Evolutionary conservation across 2,888 invertebrate species (phyloP).

Genomic region (Alsophila aescularia): DNA sequence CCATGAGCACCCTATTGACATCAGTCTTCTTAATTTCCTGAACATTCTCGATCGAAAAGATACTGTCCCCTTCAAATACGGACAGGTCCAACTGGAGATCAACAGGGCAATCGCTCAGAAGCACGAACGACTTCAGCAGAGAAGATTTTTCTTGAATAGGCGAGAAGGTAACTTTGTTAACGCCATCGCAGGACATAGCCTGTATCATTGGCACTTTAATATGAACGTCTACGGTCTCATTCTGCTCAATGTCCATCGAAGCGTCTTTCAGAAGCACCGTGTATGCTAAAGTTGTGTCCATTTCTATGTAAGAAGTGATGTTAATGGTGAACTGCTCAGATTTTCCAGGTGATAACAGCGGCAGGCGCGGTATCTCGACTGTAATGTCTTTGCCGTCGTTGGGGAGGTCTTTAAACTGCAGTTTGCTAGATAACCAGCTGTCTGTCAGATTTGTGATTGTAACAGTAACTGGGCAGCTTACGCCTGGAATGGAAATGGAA

Average conservation of each 20-base stretch:
- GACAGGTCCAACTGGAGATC: slow-evolving; percentile 68
- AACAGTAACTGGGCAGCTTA: slow-evolving; percentile 55
- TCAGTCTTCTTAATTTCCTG: slow-evolving; percentile 72
- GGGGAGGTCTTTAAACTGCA: slow-evolving; percentile 59
- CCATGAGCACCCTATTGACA: slow-evolving; percentile 66
- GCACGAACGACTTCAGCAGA: slow-evolving; percentile 61
- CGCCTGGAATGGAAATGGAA: slow-evolving; percentile 52
- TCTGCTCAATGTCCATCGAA: slow-evolving; percentile 60
- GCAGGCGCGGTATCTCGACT: slow-evolving; percentile 68
- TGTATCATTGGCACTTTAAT: slow-evolving; percentile 71
- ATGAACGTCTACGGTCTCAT: slow-evolving; percentile 54
- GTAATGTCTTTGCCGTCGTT: slow-evolving; percentile 54
- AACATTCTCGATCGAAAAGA: slow-evolving; percentile 66
- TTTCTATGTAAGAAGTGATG: slow-evolving; percentile 65
- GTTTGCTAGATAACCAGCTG: slow-evolving; percentile 70
- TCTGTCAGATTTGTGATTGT: slow-evolving; percentile 64
- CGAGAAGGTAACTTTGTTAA: slow-evolving; percentile 66
- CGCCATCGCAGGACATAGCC: slow-evolving; percentile 68
- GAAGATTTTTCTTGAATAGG: slow-evolving; percentile 57
- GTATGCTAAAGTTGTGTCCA: slow-evolving; percentile 55
- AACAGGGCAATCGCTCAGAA: slow-evolving; percentile 69
- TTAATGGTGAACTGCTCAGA: slow-evolving; percentile 62
- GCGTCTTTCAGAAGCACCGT: slow-evolving; percentile 65
- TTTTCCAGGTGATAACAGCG: slow-evolving; percentile 68
- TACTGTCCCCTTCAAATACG: slow-evolving; percentile 57